Percentiles rank a stretch among this genome's conserved stretches.
Evolutionary conservation across 2,888 invertebrate species (phyloP).

Genomic region (Diogma glabrata): DNA sequence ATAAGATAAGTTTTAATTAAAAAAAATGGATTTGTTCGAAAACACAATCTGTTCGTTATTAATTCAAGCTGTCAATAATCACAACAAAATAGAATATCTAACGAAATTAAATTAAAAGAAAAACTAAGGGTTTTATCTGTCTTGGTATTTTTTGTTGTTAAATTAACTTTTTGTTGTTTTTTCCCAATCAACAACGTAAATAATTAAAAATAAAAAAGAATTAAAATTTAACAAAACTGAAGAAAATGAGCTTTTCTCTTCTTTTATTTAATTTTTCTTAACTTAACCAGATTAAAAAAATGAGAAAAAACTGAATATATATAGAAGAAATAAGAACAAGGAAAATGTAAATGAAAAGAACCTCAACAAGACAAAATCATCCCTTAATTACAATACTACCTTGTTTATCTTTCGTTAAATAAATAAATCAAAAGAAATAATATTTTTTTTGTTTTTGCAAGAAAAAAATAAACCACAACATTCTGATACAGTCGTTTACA

Average conservation of each 20-base stretch:
- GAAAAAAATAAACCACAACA: not conserved
- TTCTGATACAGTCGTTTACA: not conserved
- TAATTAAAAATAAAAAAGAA: too few species aligned
- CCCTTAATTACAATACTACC: constrained; percentile 10
- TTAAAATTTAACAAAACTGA: too few species aligned
- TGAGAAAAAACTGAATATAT: constrained; percentile 3
- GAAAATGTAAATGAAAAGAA: constrained; percentile 8
- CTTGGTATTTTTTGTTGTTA: too few species aligned
- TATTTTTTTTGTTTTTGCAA: not conserved
- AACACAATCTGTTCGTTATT: too few species aligned
- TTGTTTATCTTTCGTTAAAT: constrained; percentile 8
- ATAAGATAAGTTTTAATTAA: constrained; percentile 1
- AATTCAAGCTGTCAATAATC: too few species aligned
- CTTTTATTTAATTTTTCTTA: not conserved
- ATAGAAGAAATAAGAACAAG: too few species aligned
- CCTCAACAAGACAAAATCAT: constrained; percentile 10
- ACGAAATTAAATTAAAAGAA: too few species aligned
- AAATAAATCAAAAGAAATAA: constrained; percentile 6
- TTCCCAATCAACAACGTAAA: too few species aligned
- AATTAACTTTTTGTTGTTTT: too few species aligned
- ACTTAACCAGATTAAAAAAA: constrained; percentile 9
- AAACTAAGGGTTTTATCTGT: too few species aligned
- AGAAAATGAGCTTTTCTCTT: not conserved
- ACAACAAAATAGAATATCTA: too few species aligned
- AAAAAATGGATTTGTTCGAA: constrained; percentile 8